A percentile compares a stretch with the other conserved stretches of the same genome.
Evolutionary conservation across 2,113 vertebrate genomes (phyloP).

Genomic region (Megaleporinus macrocephalus): DNA sequence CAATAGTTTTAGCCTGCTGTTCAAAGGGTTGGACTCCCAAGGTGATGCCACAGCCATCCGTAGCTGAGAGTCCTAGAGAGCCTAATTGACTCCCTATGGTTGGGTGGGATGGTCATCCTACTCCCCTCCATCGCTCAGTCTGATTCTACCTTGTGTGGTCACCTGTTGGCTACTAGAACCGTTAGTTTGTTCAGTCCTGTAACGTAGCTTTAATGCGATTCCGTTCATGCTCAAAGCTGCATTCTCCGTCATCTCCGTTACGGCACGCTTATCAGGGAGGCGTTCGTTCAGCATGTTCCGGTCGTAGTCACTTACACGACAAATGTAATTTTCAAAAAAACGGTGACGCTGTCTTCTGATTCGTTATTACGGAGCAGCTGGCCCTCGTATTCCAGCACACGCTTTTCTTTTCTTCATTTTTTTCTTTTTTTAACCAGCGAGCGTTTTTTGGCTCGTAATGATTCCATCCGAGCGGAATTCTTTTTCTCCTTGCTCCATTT

Average conservation of each 20-base stretch:
- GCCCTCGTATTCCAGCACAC: constrained; percentile 3
- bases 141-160: too few species aligned
- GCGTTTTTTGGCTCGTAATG: constrained; percentile 27
- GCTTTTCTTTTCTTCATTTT: constrained; percentile 7
- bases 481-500: constrained; percentile 7
- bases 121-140: too few species aligned
- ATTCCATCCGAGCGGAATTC: neutral
- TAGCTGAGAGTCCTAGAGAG: too few species aligned
- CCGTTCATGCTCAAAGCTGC: neutral
- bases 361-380: constrained; percentile 21
- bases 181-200: neutral
- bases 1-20: too few species aligned
- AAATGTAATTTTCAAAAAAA: constrained; percentile 18
- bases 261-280: constrained; percentile 6
- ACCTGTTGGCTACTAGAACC: too few species aligned
- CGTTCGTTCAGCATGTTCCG: constrained; percentile 18
- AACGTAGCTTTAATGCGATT: neutral
- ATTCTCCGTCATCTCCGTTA: neutral
- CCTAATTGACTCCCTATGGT: too few species aligned
- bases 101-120: too few species aligned
- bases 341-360: neutral
- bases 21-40: too few species aligned
- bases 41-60: too few species aligned
- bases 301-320: constrained; percentile 41
- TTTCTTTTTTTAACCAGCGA: too few species aligned